Evolutionary conservation across 2,113 vertebrate species (phyloP), one percentile per base, ranked within the genome.

Genomic region (Hemibagrus wyckioides): DNA sequence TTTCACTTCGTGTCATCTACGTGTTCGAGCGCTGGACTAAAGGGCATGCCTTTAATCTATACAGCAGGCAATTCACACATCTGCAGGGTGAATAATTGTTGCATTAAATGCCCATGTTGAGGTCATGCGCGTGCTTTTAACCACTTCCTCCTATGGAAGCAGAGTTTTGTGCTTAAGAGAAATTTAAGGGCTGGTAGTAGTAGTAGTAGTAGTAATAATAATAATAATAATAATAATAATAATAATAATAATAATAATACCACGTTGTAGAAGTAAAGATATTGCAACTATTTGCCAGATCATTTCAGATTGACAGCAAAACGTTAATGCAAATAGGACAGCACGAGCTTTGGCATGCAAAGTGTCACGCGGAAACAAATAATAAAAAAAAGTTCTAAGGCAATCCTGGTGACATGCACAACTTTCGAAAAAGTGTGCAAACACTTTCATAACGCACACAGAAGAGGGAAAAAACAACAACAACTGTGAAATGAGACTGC

Each of bases 131-230:
- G 33, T 39, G 30, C 17, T 1, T 36, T 80, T 36, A 56, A 54
- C 19, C 77, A 80, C 50, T 56, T 54, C 77, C 50, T 33, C 77
- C 28, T 52, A 48, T 76, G 23, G 17, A 76, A 28, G 19, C 28
- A 76, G 25, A 5, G 67, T 39, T 8, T 23, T 19, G 33, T 48
- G 4, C 7, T 69, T 69, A 7, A 25, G 73, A 48, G 41, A 28
- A 13, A 13, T 41, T 10, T 28, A 4, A 3, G 1, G 41, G 4
- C 2, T 0, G 41, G 5, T 4, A 0, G 54, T 54, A 11, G 10
- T 50, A 10, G 11, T 56, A 3, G 19, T 79, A 54, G n/a, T 50
- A 17, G n/a, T 50, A 30, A 13, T 5, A 0, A 80, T 56, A 11
- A 21, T 52, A 21, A 23, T 56, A 3, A 30, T 79, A 54, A 50